Conservation (phyloP, 2,113 vertebrate species). For the Callorhinus ursinus region DNA sequence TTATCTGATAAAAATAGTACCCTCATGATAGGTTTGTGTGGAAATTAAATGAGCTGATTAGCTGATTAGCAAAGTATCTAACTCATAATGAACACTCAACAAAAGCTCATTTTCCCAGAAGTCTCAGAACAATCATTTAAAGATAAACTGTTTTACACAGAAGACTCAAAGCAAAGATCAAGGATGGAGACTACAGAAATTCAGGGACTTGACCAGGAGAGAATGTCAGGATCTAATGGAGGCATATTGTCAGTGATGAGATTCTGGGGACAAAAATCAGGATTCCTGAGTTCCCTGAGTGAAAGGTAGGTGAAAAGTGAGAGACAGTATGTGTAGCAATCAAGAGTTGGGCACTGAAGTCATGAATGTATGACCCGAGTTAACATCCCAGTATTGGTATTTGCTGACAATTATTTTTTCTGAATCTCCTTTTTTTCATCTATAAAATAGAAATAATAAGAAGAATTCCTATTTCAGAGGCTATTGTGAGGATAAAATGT, state of each 20-base stretch:
- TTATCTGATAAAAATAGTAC: not conserved
- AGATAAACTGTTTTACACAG: not conserved
- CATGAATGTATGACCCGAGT: not conserved
- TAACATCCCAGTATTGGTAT: not conserved
- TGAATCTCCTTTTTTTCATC: not conserved
- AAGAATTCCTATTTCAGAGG: not conserved
- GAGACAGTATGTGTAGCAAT: not conserved
- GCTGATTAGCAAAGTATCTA: constrained; percentile 12
- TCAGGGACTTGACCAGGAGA: not conserved
- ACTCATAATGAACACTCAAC: not conserved
- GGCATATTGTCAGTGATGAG: not conserved
- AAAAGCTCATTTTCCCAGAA: constrained; percentile 8
- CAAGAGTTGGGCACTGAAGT: not conserved
- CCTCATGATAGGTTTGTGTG: not conserved
- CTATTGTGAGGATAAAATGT: not conserved
- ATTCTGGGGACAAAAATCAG: not conserved
- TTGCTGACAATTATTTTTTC: not conserved
- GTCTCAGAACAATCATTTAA: constrained; percentile 8
- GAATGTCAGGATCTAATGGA: constrained; percentile 1
- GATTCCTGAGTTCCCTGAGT: not conserved
- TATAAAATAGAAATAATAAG: not conserved
- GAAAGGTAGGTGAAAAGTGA: not conserved
- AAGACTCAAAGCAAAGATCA: not conserved
- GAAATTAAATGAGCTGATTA: not conserved
- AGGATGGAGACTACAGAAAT: not conserved